phyloP scores from a whole-genome alignment of 23 tunicate species.

The Aplidium turbinatum region DNA sequence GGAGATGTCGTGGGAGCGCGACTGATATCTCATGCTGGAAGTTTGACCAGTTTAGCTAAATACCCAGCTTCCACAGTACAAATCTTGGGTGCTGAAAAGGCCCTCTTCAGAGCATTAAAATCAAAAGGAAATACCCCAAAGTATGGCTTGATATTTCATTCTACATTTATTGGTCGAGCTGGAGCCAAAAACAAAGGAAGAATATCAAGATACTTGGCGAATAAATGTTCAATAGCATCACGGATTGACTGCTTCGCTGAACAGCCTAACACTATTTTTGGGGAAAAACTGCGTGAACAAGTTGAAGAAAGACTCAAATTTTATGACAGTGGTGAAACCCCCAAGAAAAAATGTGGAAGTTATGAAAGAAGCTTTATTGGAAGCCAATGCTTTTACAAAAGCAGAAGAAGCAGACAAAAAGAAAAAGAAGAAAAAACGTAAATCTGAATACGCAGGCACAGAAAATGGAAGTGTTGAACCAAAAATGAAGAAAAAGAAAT shows the following conservation, averaged over 20 bases:
- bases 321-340: slow-evolving; percentile 75
- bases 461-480: not conserved
- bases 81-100: slow-evolving; percentile 95
- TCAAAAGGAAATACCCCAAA: slow-evolving; percentile 91
- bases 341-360: slow-evolving; percentile 86
- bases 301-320: slow-evolving; percentile 91
- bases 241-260: slow-evolving; percentile 94
- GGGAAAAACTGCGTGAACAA: slow-evolving; percentile 88
- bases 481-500: not conserved
- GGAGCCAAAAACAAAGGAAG: slow-evolving; percentile 90
- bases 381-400: slow-evolving; percentile 19
- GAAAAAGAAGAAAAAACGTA: not conserved
- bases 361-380: slow-evolving; percentile 84
- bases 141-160: slow-evolving; percentile 93
- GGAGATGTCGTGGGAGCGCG: slow-evolving; percentile 94
- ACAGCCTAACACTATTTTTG: slow-evolving; percentile 65
- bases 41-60: slow-evolving; percentile 88
- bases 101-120: slow-evolving; percentile 83
- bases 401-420: not conserved
- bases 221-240: slow-evolving; percentile 92
- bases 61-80: slow-evolving; percentile 98
- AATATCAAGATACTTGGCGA: slow-evolving; percentile 81
- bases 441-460: not conserved
- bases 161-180: slow-evolving; percentile 92
- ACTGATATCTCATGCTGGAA: slow-evolving; percentile 96